Conservation (phyloP, 2,888 invertebrate species). For the Camponotus fellah region DNA sequence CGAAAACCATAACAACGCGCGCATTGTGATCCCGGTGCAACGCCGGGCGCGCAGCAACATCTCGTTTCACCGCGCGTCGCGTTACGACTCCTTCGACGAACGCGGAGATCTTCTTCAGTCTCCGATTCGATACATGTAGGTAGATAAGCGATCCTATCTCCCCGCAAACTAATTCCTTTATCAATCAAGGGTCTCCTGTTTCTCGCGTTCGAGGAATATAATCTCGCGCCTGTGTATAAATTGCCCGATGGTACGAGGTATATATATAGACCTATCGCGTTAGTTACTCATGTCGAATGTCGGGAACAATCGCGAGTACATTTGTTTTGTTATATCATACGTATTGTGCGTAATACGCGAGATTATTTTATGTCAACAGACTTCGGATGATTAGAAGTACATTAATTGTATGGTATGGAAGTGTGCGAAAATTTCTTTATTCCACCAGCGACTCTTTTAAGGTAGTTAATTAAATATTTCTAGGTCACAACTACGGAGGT, state of each 20-base stretch:
- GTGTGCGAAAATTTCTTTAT: background rate
- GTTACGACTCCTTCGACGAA: constrained; percentile 51
- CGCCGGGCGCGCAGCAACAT: constrained; percentile 48
- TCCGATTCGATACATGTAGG: constrained; percentile 54
- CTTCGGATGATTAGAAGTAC: too few relatives aligned
- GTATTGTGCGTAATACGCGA: background rate
- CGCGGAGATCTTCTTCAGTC: constrained; percentile 54
- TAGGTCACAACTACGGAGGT: background rate
- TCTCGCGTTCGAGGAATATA: constrained; percentile 48
- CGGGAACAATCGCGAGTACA: constrained; percentile 1
- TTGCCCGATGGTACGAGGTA: constrained; percentile 15
- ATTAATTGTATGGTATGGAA: background rate
- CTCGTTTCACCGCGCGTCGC: constrained; percentile 60
- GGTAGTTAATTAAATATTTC: background rate
- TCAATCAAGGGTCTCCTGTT: constrained; percentile 60
- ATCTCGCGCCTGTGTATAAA: constrained; percentile 19
- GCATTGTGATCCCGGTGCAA: constrained; percentile 59
- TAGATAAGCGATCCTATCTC: constrained; percentile 67
- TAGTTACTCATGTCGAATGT: constrained; percentile 26
- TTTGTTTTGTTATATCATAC: background rate
- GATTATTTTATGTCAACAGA: constrained; percentile 3
- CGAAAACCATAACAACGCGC: constrained; percentile 75
- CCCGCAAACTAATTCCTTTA: constrained; percentile 60
- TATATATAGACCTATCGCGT: constrained; percentile 6
- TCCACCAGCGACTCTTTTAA: background rate